Evolutionary conservation across 2,113 vertebrate species (phyloP), one percentile per base, ranked within the genome.

Genomic region (Boleophthalmus pectinirostris): DNA sequence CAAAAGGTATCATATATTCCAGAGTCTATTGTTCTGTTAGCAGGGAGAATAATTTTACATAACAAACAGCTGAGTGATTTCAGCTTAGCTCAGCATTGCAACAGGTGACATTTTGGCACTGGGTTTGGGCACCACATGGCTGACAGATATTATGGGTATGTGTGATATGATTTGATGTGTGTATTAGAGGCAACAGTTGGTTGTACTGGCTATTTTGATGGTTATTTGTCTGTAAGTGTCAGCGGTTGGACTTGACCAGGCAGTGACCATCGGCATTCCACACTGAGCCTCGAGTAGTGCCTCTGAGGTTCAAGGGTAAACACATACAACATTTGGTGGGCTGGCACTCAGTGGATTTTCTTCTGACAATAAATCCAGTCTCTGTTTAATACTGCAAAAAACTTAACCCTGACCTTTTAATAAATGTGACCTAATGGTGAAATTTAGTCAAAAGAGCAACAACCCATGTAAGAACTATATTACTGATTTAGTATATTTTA

Each of bases 301-400:
- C 72, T 84, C 79, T 80, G 86, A 86, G 85, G 82, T 88, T 85
- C 84, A 85, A 7, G 79, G 84, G 87, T 86, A 89, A 88, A 89
- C 86, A 89, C 70, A 80, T 53, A 6, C 76, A 69, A 77, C 38
- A 74, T 87, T 85, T 83, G 83, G 83, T 78, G 78, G 80, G 72
- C 76, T 80, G 2, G 3, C 70, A 29, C 56, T 74, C 53, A 5
- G 47, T 67, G 11, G 3, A 21, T 57, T 75, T 75, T 78, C 2
- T 61, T 25, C 69, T 71, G 25, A 61, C 58, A 33, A 23, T 20
- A 14, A 29, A 9, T 18, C 29, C 57, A 29, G 12, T 20, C 16
- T 33, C 16, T 33, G 15, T 25, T 33, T 16, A 61, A 61, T 13
- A 15, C 5, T 33, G 58, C 25, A 29, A 61, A 61, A 29, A 29